Percentiles rank a stretch among this genome's conserved stretches.
These are phyloP conservation scores for Chionis minor DNA, from an alignment of 2,113 vertebrate genomes.

Conservation along the genomic window DNA sequence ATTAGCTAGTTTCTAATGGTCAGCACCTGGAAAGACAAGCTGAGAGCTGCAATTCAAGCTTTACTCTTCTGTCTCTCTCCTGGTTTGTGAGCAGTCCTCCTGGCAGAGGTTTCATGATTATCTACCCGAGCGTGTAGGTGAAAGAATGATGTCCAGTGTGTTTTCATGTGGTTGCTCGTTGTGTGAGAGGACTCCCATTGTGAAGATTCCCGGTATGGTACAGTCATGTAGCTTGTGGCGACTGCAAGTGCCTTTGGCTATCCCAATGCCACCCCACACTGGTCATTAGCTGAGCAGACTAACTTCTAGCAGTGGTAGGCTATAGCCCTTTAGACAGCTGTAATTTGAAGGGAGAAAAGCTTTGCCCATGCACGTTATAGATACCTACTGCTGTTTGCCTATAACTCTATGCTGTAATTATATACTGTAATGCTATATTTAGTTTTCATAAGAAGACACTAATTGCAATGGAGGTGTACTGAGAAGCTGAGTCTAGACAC, in stretches of 20 bases:
- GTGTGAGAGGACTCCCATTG: not conserved
- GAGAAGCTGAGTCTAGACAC: slow-evolving; percentile 44
- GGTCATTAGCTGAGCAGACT: not conserved
- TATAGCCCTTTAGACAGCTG: not conserved
- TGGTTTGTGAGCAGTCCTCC: not conserved
- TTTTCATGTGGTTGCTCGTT: not conserved
- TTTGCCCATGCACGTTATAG: not conserved
- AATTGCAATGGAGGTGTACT: slow-evolving; percentile 47
- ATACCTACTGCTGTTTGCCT: slow-evolving; percentile 3
- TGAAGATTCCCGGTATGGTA: not conserved
- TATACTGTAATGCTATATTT: slow-evolving; percentile 16
- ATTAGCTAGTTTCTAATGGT: slow-evolving; percentile 9
- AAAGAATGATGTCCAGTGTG: not conserved
- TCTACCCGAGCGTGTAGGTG: not conserved
- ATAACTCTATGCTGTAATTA: slow-evolving; percentile 11
- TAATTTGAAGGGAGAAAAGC: not conserved
- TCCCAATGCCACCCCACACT: not conserved
- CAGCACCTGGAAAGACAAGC: slow-evolving; percentile 4
- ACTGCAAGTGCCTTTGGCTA: not conserved
- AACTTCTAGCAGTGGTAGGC: not conserved
- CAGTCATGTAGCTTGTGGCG: not conserved
- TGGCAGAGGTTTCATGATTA: not conserved
- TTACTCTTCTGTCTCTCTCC: not conserved
- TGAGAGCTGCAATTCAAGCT: not conserved
- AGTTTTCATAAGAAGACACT: slow-evolving; percentile 42